Evolutionary conservation across 2,888 invertebrate genomes (phyloP).

Genomic region (Lithophane leautieri): DNA sequence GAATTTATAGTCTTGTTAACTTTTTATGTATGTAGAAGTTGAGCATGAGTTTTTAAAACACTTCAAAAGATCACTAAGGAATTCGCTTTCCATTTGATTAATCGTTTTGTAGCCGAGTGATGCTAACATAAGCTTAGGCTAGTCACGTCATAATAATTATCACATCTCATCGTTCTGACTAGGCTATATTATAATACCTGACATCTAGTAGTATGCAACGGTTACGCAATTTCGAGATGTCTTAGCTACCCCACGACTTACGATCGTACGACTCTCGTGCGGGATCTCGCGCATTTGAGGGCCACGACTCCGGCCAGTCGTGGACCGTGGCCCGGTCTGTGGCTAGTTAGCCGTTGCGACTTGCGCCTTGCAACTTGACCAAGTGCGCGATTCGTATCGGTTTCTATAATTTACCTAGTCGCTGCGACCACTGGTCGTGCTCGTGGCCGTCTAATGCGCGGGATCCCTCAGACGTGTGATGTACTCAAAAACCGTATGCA

Average conservation of each 20-base stretch:
- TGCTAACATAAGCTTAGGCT: neutral
- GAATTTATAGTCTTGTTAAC: conserved; percentile 35
- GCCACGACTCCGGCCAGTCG: no score
- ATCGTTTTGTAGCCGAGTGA: conserved; percentile 13
- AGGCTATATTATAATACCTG: neutral
- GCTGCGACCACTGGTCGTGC: no score
- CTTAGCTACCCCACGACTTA: neutral
- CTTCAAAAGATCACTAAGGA: neutral
- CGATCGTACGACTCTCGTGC: neutral
- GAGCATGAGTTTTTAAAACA: conserved; percentile 44
- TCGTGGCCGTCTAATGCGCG: no score
- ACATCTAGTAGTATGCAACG: neutral
- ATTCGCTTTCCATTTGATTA: neutral
- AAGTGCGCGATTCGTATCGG: no score
- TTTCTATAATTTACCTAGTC: no score
- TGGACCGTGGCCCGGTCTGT: no score
- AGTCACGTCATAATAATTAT: neutral
- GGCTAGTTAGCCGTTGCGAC: no score
- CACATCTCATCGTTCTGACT: neutral
- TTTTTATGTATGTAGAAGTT: conserved; percentile 17
- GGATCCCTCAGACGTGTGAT: neutral
- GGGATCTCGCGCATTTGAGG: no score
- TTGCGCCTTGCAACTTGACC: no score
- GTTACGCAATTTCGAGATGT: neutral
- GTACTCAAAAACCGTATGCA: conserved; percentile 11